Evolutionary conservation across 53 echinoderm and acorn worm genomes (phyloP).

Genomic region (Pentamera pediparva): DNA sequence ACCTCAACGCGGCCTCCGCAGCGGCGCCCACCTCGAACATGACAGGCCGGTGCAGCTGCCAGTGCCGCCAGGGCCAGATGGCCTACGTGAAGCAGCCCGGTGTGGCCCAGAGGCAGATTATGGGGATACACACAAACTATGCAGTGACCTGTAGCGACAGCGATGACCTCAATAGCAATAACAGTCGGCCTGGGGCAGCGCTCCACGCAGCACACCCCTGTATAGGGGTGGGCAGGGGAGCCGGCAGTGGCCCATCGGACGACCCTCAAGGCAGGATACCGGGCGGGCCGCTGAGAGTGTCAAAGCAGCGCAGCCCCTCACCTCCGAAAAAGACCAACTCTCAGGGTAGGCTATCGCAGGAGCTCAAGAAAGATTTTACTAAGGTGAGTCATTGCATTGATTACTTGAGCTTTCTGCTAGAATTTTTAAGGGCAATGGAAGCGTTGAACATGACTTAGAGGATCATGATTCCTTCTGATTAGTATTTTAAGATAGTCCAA

Average conservation of each 20-base stretch:
- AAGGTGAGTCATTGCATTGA: too few species aligned
- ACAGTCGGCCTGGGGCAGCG: too few species aligned
- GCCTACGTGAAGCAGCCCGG: conserved; percentile 13
- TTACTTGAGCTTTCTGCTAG: too few species aligned
- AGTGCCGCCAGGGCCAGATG: conserved; percentile 17
- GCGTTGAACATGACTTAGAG: too few species aligned
- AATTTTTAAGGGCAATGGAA: too few species aligned
- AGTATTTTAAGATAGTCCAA: too few species aligned
- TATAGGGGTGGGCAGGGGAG: too few species aligned
- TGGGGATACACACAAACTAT: conserved; percentile 25
- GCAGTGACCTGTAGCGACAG: conserved; percentile 54
- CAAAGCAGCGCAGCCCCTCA: conserved; percentile 58
- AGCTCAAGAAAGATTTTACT: conserved; percentile 43
- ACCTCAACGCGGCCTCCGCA: conserved; percentile 1
- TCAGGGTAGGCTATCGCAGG: conserved; percentile 41
- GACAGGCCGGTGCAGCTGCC: neutral
- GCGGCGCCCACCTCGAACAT: neutral
- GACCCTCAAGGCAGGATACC: conserved; percentile 62
- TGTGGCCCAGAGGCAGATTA: conserved; percentile 9
- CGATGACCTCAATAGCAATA: conserved; percentile 92
- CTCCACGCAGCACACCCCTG: too few species aligned
- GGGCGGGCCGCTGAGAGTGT: conserved; percentile 35
- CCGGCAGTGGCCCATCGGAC: conserved; percentile 6
- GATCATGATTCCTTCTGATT: too few species aligned
- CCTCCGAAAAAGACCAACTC: conserved; percentile 63